Base-by-base conservation (phyloP, 2,113 vertebrate species). In the Nyctibius bracteatus region DNA sequence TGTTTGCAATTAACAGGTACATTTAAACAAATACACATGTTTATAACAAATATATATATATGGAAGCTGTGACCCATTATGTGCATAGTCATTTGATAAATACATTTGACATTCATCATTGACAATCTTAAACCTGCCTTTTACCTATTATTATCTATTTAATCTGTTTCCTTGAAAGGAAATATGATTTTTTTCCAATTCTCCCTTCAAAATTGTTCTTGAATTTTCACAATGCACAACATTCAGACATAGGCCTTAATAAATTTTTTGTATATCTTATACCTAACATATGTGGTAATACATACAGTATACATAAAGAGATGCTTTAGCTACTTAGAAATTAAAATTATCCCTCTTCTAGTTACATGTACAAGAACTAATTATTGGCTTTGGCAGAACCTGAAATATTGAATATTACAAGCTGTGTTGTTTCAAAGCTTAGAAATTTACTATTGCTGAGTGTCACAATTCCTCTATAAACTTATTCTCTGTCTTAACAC, bases 221-320 rank as follows among this genome's bases (percentile, higher is more conserved):
- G 33, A 93, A 81, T 78, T 87, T 73, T 90, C 46, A 86, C 33
- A 95, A 44, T 88, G 59, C 57, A 57, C 89, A 89, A 65, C 19
- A 80, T 88, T 79, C 52, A 92, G 81, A 86, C 10, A 81, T 74
- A 77, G 52, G 75, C 90, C 90, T 88, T 91, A 90, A 95, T 88
- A 90, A 87, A 49, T 74, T 90, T 95, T 95, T 94, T 92, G 0
- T 86, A 74, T 74, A 44, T 46, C 41, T 86, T 66, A 62, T n/a
- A 83, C 27, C 47, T 67, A 74, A 33, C 41, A 63, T 59, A 88
- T n/a, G 58, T 83, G 51, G 23, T 62, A 74, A 67, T 77, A 94
- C 43, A 83, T 71, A 25, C 9, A 55, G 14, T 68, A 21, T 70
- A 54, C 67, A 43, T 35, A 77, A 90, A 83, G 37, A 83, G 23